A percentile compares a stretch with the other conserved stretches of the same genome.
Conservation (phyloP, 2,113 vertebrate genomes). For the Riparia riparia region DNA sequence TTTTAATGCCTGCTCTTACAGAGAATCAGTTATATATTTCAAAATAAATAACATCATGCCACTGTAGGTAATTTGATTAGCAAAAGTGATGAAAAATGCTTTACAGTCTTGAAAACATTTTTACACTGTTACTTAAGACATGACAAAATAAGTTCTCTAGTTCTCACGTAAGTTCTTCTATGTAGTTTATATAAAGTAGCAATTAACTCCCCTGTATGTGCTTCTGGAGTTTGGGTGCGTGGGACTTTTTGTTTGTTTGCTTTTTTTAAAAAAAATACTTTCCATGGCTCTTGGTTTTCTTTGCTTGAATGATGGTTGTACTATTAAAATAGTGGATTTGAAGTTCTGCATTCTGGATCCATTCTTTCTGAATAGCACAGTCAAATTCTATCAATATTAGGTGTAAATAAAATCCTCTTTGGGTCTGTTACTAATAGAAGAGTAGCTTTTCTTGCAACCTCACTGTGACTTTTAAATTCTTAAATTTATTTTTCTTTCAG, state of each 20-base stretch:
- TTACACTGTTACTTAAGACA: neutral
- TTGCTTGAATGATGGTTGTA: neutral
- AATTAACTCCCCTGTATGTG: neutral
- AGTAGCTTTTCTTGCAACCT: neutral
- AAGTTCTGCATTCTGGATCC: neutral
- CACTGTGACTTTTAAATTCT: neutral
- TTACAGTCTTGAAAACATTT: neutral
- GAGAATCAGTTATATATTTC: neutral
- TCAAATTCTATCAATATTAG: neutral
- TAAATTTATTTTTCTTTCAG: conserved; percentile 65
- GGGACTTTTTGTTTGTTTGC: neutral
- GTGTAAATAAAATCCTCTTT: neutral
- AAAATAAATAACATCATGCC: neutral
- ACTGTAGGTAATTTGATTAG: neutral
- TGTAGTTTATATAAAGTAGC: neutral
- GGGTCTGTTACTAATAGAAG: neutral
- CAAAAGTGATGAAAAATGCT: neutral
- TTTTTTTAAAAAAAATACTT: neutral
- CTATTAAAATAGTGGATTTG: neutral
- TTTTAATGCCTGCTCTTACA: neutral
- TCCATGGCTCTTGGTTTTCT: neutral
- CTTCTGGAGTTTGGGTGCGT: neutral
- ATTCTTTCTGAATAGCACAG: neutral
- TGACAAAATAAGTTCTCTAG: neutral
- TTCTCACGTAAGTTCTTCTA: neutral